Evolutionary conservation across 2,797 vertebrate species (phyloP).

Genomic region (Babyrousa celebensis): DNA sequence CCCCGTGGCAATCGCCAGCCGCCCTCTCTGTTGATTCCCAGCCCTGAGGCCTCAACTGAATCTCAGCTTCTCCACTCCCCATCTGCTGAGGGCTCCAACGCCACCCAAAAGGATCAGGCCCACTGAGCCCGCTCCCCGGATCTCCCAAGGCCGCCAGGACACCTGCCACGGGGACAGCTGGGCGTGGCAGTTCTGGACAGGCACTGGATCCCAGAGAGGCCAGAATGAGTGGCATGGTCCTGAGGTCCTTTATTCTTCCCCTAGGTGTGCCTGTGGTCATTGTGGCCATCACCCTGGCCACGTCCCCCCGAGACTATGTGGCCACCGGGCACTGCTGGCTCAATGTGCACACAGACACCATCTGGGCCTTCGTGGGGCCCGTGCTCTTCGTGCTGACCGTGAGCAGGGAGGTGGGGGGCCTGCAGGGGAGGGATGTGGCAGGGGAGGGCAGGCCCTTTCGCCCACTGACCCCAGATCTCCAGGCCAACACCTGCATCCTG

Average conservation of each 20-base stretch:
- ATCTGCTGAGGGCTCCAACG: background rate
- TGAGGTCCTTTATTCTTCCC: background rate
- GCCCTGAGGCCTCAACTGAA: background rate
- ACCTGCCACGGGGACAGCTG: background rate
- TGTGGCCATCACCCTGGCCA: conserved; percentile 93
- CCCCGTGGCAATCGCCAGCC: background rate
- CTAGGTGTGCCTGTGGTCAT: conserved; percentile 95
- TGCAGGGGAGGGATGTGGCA: rapidly evolving
- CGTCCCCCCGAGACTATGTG: conserved; percentile 93
- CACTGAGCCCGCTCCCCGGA: background rate
- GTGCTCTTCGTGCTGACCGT: conserved; percentile 95
- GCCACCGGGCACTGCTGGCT: conserved; percentile 96
- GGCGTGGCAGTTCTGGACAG: background rate
- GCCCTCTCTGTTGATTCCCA: background rate
- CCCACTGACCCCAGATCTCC: conserved; percentile 70
- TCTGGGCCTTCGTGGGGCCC: conserved; percentile 98
- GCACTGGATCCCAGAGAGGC: background rate
- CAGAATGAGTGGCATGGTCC: background rate
- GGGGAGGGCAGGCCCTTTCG: rapidly evolving
- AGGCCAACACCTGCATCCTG: conserved; percentile 96
- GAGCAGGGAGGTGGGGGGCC: conserved; percentile 81
- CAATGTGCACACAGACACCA: conserved; percentile 92
- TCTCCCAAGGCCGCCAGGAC: too few species aligned
- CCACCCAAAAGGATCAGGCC: background rate
- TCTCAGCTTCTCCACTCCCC: background rate